phyloP scores from a whole-genome alignment of 1,140 invertebrate genomes.

The Eumaeus atala region DNA sequence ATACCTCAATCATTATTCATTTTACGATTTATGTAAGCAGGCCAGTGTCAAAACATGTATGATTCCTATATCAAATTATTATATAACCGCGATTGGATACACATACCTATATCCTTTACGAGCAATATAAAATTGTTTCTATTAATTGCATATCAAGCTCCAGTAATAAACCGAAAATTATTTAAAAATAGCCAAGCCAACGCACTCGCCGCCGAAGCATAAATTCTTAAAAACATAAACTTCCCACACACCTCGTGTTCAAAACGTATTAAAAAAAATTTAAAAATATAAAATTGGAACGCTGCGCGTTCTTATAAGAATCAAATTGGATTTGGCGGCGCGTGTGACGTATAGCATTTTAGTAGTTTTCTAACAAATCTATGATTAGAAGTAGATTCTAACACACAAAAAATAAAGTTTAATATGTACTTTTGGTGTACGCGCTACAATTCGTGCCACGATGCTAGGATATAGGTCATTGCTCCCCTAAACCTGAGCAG shows the following conservation, averaged over 20 bases:
- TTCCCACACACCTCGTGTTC: conserved; percentile 29
- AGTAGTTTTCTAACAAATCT: conserved; percentile 40
- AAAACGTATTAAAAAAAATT: conserved; percentile 32
- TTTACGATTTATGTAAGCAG: too few relatives aligned
- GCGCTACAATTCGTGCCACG: conserved; percentile 42
- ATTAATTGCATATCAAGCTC: conserved; percentile 66
- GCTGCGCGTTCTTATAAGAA: conserved; percentile 41
- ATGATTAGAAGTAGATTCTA: conserved; percentile 67
- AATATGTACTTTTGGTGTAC: conserved; percentile 40
- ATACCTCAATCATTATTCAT: too few relatives aligned
- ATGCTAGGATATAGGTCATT: conserved; percentile 72
- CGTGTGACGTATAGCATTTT: conserved; percentile 49
- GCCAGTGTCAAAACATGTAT: too few relatives aligned
- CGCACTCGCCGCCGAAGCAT: conserved; percentile 50
- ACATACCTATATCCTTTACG: conserved; percentile 63
- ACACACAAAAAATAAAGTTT: conserved; percentile 66
- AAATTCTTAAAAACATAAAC: conserved; percentile 74
- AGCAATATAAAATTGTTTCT: conserved; percentile 65
- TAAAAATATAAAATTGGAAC: conserved; percentile 39
- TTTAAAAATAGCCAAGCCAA: conserved; percentile 64
- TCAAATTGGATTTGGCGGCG: conserved; percentile 49
- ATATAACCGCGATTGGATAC: neutral
- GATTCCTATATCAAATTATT: too few relatives aligned
- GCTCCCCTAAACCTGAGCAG: conserved; percentile 71
- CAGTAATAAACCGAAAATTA: conserved; percentile 69